Base-by-base conservation (phyloP, 2,113 vertebrate species). In the Salminus brasiliensis region DNA sequence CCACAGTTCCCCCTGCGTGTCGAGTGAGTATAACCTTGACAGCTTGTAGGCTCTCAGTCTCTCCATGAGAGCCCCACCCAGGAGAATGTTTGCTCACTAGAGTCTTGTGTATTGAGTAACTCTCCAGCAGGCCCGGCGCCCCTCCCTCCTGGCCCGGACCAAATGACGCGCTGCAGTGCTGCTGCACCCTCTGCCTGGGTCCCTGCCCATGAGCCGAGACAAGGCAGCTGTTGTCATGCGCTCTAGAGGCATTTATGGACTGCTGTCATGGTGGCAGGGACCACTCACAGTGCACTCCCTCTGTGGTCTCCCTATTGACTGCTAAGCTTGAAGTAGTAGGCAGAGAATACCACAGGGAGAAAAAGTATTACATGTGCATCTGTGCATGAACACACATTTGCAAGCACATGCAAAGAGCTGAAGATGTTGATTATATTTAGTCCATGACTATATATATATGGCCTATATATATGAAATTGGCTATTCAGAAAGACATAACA, bases 151-250 rank as follows among this genome's bases (percentile, higher is more conserved):
- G 10, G 13, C 53, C 16, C 0, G 6, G 63, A 53, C 55, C 45
- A 36, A 32, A 72, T 81, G 78, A 81, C 57, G 27, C 43, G 55
- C 27, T 80, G 75, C 78, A 74, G 29, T 34, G 34, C 23, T 29
- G 13, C n/a, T 59, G 81, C 83, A 80, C 84, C 80, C 81, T 83
- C 30, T n/a, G 43, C 43, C 47, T 65, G 41, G 52, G 85, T 36
- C 82, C 63, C 81, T 69, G 77, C 85, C 81, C 79, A 85, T 88
- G 86, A 80, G 81, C 76, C 39, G 62, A 88, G 87, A 92, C 90
- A 90, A 88, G 82, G 87, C 87, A 85, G 89, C 88, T 87, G 91
- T 88, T 92, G 88, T 91, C 87, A 88, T 92, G 86, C 83, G 83
- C 72, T 81, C 49, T 0, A 72, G 84, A 86, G 84, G 85, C 84